Conservation (phyloP, 2,797 vertebrate genomes). For the Bradypus variegatus region DNA sequence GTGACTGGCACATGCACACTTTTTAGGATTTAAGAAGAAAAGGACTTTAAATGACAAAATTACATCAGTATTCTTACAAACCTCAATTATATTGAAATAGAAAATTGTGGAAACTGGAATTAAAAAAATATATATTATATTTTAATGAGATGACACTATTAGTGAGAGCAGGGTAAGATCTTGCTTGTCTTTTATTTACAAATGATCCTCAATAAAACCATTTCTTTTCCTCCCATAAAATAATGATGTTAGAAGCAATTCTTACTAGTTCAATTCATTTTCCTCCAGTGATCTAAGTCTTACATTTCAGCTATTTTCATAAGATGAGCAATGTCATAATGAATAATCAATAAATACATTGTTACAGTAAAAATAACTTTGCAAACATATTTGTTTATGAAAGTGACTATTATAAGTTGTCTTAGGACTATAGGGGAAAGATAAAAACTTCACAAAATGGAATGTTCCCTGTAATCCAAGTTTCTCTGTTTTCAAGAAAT, state of each 20-base stretch:
- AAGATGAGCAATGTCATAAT: not conserved
- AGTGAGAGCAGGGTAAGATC: not conserved
- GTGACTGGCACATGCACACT: not conserved
- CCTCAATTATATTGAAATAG: not conserved
- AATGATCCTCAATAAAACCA: not conserved
- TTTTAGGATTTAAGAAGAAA: not conserved
- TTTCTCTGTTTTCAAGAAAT: not conserved
- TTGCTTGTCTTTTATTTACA: conserved; percentile 14
- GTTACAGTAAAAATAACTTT: not conserved
- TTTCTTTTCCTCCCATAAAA: conserved; percentile 13
- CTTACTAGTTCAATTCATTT: conserved; percentile 10
- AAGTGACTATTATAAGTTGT: not conserved
- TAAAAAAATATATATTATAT: conserved; percentile 14
- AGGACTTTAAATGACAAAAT: conserved; percentile 16
- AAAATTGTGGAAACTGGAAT: not conserved
- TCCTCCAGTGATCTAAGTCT: not conserved
- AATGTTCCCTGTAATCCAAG: not conserved
- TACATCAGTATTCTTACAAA: not conserved
- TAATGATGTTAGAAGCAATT: conserved; percentile 2
- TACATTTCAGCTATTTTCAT: not conserved
- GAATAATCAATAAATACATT: not conserved
- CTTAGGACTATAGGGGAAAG: not conserved
- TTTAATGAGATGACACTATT: not conserved
- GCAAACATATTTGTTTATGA: not conserved
- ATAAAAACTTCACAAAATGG: not conserved